Evolutionary conservation across 2,113 vertebrate species (phyloP).

Genomic region (Nyctibius bracteatus): DNA sequence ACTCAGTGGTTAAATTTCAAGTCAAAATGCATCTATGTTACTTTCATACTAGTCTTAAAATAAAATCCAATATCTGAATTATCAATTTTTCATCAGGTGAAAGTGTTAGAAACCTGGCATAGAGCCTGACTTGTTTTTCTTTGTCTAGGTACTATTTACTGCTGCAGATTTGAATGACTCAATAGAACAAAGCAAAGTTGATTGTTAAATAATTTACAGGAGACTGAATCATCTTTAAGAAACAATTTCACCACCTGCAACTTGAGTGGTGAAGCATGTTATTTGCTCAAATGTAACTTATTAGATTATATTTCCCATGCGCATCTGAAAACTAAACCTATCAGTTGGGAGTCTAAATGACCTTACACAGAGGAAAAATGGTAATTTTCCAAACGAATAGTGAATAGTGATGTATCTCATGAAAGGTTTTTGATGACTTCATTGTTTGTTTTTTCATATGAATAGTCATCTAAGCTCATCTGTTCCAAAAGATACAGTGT

Average conservation of each 20-base stretch:
- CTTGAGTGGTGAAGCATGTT: not conserved
- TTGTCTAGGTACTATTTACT: not conserved
- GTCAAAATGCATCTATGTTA: not conserved
- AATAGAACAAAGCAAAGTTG: not conserved
- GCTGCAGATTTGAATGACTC: not conserved
- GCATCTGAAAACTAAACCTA: not conserved
- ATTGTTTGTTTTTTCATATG: not conserved
- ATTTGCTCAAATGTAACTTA: not conserved
- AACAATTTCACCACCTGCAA: not conserved
- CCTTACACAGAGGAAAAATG: not conserved
- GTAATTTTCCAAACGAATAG: not conserved
- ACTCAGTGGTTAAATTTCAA: not conserved
- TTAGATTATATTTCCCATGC: not conserved
- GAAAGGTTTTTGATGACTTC: not conserved
- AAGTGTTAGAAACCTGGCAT: not conserved
- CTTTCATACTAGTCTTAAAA: not conserved
- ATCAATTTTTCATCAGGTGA: not conserved
- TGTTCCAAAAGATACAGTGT: not conserved
- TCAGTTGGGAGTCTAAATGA: not conserved
- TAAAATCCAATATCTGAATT: not conserved
- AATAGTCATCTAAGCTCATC: not conserved
- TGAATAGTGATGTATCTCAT: not conserved
- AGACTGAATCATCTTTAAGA: not conserved
- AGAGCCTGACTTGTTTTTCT: not conserved
- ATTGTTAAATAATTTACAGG: not conserved